phyloP scores from a whole-genome alignment of 1,140 invertebrate species.

The Heliconius himera region DNA sequence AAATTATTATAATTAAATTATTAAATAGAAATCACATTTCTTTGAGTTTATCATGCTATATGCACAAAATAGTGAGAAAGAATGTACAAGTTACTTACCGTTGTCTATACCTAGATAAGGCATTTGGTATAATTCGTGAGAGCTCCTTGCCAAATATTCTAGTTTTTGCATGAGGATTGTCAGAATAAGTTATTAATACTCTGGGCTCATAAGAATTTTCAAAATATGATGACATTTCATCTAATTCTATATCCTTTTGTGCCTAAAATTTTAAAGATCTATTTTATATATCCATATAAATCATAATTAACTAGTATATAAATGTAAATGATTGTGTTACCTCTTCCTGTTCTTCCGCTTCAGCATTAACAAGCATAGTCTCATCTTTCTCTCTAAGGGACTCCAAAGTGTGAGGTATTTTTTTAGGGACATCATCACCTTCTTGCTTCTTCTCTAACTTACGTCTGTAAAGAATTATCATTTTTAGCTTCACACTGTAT shows the following conservation, averaged over 20 bases:
- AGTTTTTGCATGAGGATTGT: conserved; percentile 94
- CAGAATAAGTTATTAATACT: conserved; percentile 96
- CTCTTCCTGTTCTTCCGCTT: conserved; percentile 92
- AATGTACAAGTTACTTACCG: conserved; percentile 52
- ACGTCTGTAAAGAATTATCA: conserved; percentile 53
- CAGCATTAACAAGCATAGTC: conserved; percentile 91
- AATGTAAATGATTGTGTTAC: conserved; percentile 58
- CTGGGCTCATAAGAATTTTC: conserved; percentile 93
- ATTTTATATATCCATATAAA: not conserved
- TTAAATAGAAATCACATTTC: too few relatives aligned
- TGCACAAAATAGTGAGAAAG: too few relatives aligned
- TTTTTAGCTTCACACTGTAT: not conserved
- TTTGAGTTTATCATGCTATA: too few relatives aligned
- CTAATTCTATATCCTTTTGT: conserved; percentile 89
- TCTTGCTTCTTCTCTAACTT: conserved; percentile 77
- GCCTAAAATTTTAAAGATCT: conserved; percentile 57
- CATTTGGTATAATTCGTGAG: conserved; percentile 95
- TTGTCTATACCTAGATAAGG: conserved; percentile 81
- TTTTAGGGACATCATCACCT: conserved; percentile 74
- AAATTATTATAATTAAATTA: too few relatives aligned
- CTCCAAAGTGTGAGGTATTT: conserved; percentile 94
- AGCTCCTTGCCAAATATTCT: conserved; percentile 96
- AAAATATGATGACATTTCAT: conserved; percentile 95
- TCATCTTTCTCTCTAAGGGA: conserved; percentile 95
- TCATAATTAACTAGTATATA: not conserved